Evolutionary conservation across 2,113 vertebrate genomes (phyloP).

Genomic region (Nyctereutes procyonoides): DNA sequence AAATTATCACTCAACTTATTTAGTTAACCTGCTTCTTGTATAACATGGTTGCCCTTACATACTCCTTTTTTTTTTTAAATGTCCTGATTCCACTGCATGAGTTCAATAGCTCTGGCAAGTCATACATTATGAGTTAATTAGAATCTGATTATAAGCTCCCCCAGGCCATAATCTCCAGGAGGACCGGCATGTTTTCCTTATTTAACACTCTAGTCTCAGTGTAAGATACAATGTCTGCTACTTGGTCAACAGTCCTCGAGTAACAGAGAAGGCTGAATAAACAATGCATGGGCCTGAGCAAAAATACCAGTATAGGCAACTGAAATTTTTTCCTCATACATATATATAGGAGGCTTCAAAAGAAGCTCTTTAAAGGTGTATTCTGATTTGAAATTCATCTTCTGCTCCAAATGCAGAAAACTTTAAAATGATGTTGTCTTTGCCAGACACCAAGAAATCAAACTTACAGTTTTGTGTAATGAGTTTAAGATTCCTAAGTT

Average conservation of each 20-base stretch:
- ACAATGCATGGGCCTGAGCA: not conserved
- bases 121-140: not conserved
- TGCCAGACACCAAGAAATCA: slow-evolving; percentile 3
- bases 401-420: not conserved
- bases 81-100: not conserved
- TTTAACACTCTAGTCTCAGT: not conserved
- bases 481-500: slow-evolving; percentile 13
- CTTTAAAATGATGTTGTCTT: slow-evolving; percentile 21
- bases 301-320: not conserved
- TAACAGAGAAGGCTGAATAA: not conserved
- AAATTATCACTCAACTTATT: not conserved
- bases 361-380: not conserved
- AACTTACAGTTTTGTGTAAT: not conserved
- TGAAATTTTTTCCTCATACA: not conserved
- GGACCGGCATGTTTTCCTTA: not conserved
- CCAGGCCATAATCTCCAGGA: not conserved
- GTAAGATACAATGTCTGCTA: not conserved
- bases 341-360: not conserved
- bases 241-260: not conserved
- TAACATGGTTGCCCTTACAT: not conserved
- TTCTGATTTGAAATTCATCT: slow-evolving; percentile 2
- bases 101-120: not conserved
- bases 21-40: not conserved
- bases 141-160: not conserved
- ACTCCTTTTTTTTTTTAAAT: not conserved